A percentile compares a stretch with the other conserved stretches of the same genome.
Evolutionary conservation across 2,797 vertebrate species (phyloP).

Genomic region (Clarias platycephalus): DNA sequence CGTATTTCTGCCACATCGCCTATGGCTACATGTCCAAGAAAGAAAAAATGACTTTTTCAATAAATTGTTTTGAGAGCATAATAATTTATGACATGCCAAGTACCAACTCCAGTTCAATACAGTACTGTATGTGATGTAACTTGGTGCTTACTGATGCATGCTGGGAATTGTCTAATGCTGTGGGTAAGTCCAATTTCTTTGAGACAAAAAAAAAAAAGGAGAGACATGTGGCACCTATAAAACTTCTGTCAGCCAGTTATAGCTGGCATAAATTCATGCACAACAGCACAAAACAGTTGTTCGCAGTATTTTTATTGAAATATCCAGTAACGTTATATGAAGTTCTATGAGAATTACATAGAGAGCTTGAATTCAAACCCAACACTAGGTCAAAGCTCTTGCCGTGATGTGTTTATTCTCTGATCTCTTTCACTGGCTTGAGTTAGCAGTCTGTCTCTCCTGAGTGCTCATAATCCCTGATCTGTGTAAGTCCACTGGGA

Average conservation of each 20-base stretch:
- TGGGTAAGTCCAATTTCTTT: slow-evolving; percentile 63
- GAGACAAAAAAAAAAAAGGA: slow-evolving; percentile 48
- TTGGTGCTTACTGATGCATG: slow-evolving; percentile 53
- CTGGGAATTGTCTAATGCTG: slow-evolving; percentile 56
- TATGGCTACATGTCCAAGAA: slow-evolving; percentile 8
- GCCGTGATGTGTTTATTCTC: slow-evolving; percentile 24
- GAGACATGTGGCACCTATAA: slow-evolving; percentile 38
- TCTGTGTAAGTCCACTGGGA: slow-evolving; percentile 35
- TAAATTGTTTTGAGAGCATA: slow-evolving; percentile 40
- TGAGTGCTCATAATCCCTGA: slow-evolving; percentile 37
- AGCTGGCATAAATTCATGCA: slow-evolving; percentile 18
- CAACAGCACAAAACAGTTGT: slow-evolving; percentile 15
- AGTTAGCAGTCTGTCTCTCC: slow-evolving; percentile 41
- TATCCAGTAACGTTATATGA: slow-evolving; percentile 30
- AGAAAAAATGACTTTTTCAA: not conserved
- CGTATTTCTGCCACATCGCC: not conserved
- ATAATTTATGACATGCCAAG: slow-evolving; percentile 53
- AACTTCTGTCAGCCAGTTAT: slow-evolving; percentile 33
- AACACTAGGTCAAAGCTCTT: not conserved
- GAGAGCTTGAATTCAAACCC: slow-evolving; percentile 11
- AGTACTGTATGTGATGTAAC: slow-evolving; percentile 51
- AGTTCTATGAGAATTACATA: slow-evolving; percentile 23
- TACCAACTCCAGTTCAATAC: slow-evolving; percentile 54
- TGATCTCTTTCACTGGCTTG: slow-evolving; percentile 13
- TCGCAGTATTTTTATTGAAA: slow-evolving; percentile 39